Evolutionary conservation across 2,888 invertebrate species (phyloP).

Genomic region (Galeopsomyia nigrocyanea): DNA sequence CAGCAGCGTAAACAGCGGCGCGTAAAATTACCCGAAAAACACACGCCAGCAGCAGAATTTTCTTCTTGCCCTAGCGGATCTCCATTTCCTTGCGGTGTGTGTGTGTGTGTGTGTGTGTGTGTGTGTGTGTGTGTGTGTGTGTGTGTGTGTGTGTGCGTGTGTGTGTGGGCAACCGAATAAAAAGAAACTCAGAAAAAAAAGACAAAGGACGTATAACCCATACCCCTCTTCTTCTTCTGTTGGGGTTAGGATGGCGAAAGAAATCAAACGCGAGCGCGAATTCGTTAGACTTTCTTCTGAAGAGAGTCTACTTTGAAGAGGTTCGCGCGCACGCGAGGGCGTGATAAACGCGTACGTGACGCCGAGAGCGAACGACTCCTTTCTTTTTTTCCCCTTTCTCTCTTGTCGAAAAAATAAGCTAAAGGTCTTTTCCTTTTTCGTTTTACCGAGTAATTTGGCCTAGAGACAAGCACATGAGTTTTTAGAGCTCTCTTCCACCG

Average conservation of each 20-base stretch:
- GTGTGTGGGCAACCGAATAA: not conserved
- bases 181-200: conserved; percentile 22
- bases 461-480: not conserved
- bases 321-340: conserved; percentile 5
- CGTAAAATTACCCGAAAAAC: conserved; percentile 40
- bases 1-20: conserved; percentile 22
- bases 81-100: conserved; percentile 35
- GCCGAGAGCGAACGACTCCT: conserved; percentile 4
- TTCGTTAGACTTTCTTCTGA: not conserved
- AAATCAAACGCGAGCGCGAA: no score
- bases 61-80: conserved; percentile 16
- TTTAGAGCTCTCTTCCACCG: no score
- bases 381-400: no score
- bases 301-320: not conserved
- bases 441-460: no score
- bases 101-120: no score
- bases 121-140: no score
- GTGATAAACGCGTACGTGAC: conserved; percentile 35
- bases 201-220: conserved; percentile 8
- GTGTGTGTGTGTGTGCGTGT: no score
- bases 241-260: no score
- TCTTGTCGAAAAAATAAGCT: no score
- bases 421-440: not conserved
- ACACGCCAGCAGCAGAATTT: not conserved
- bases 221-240: conserved; percentile 1